A percentile compares a stretch with the other conserved stretches of the same genome.
These are phyloP conservation scores for Oasisia sp. DNA, from an alignment of 2,888 invertebrate species.

Conservation along the genomic window DNA sequence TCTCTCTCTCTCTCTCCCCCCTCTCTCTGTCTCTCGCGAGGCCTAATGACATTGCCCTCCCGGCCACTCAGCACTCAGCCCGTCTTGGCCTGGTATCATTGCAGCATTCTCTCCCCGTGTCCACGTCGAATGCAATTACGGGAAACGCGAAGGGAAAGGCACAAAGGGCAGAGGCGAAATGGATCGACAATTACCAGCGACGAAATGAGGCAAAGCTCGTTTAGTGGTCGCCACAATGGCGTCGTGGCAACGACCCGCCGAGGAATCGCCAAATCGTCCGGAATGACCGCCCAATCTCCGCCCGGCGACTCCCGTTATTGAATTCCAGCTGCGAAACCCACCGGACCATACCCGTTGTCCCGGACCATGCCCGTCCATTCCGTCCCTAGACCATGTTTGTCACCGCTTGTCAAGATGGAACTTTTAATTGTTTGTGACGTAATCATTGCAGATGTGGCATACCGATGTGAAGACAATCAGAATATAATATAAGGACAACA, in stretches of 20 bases:
- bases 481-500: too few relatives aligned
- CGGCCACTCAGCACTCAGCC: neutral
- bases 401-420: neutral
- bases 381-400: neutral
- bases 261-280: slow-evolving; percentile 17
- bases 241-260: neutral
- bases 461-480: too few relatives aligned
- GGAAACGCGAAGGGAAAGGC: neutral
- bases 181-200: slow-evolving; percentile 17
- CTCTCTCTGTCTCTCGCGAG: neutral
- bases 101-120: neutral
- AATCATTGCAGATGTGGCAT: too few relatives aligned
- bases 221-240: neutral
- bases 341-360: neutral
- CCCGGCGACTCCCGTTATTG: neutral
- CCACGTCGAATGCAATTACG: slow-evolving; percentile 6
- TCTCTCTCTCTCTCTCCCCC: too few relatives aligned
- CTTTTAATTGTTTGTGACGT: too few relatives aligned
- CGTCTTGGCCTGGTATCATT: neutral
- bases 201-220: neutral
- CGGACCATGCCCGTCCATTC: neutral
- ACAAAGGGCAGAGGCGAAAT: slow-evolving; percentile 13
- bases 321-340: neutral
- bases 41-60: neutral
- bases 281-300: slow-evolving; percentile 1